Evolutionary conservation across 2,113 vertebrate genomes (phyloP).

Genomic region (Accipiter cooperii): DNA sequence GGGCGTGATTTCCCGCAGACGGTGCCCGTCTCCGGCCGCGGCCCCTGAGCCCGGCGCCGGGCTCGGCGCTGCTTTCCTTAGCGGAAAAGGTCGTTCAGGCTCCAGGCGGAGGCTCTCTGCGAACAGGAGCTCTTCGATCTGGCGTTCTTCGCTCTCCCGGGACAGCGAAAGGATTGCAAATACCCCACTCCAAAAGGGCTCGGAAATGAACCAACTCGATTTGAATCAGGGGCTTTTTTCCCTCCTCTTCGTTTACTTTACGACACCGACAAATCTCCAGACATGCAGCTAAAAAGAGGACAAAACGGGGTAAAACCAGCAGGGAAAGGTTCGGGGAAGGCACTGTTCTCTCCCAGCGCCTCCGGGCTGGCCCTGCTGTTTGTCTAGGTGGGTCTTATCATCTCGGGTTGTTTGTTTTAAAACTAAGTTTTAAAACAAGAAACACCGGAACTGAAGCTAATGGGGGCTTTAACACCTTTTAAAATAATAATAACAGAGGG

Average conservation of each 20-base stretch:
- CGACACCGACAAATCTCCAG: background rate
- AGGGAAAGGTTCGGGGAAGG: background rate
- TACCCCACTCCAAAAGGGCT: background rate
- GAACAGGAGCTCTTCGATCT: background rate
- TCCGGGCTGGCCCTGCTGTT: conserved; percentile 1
- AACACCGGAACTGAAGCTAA: conserved; percentile 30
- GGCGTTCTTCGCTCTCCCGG: background rate
- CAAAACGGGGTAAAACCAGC: background rate
- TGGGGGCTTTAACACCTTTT: background rate
- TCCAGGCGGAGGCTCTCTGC: background rate
- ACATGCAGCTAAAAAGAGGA: background rate
- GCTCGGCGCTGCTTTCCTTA: background rate
- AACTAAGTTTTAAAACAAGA: conserved; percentile 26
- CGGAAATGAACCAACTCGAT: background rate
- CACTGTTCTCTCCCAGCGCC: background rate
- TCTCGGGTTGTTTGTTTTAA: conserved; percentile 48
- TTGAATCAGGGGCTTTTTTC: background rate
- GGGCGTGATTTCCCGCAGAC: background rate
- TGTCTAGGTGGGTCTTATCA: conserved; percentile 49
- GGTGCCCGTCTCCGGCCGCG: background rate
- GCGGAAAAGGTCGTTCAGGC: conserved; percentile 14
- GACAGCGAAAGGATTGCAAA: background rate
- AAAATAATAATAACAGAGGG: conserved; percentile 2
- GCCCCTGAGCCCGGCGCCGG: conserved; percentile 10
- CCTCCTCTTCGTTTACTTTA: background rate